These are phyloP conservation scores for Sicus ferrugineus DNA, from an alignment of 2,888 invertebrate species.

Conservation along the genomic window DNA sequence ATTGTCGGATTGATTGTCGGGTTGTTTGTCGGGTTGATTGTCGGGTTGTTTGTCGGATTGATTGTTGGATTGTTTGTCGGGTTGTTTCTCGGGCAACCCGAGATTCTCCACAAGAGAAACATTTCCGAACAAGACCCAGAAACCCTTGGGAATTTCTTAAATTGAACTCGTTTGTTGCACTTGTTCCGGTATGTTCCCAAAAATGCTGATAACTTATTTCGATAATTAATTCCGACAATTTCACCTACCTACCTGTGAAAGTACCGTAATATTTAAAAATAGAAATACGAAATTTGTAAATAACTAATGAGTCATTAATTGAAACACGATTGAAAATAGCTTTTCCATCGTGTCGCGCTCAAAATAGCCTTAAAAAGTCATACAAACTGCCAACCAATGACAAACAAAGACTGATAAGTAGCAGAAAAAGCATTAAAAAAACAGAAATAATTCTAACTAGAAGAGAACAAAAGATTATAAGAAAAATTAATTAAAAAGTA, in stretches of 20 bases:
- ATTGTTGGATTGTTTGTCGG: too few species aligned
- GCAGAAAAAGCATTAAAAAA: not conserved
- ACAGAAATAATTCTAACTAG: not conserved
- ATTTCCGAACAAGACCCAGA: too few species aligned
- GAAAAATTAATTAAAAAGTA: not conserved
- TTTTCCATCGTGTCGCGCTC: not conserved
- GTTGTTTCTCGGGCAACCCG: too few species aligned
- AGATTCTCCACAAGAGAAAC: too few species aligned
- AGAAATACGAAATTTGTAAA: not conserved
- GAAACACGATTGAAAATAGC: not conserved
- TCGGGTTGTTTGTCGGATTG: too few species aligned
- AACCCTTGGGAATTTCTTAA: too few species aligned
- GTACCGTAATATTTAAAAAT: not conserved
- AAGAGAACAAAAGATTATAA: slow-evolving; percentile 1
- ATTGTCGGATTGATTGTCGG: too few species aligned
- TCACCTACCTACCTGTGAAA: not conserved
- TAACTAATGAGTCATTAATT: not conserved
- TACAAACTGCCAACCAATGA: not conserved
- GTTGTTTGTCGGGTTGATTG: too few species aligned
- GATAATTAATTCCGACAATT: too few species aligned
- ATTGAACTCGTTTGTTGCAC: too few species aligned
- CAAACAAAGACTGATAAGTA: not conserved
- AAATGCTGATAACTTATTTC: too few species aligned
- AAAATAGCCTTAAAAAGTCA: slow-evolving; percentile 9
- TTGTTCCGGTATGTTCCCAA: too few species aligned